These are phyloP conservation scores for Acipenser oxyrinchus DNA, from an alignment of 2,797 vertebrate genomes.

Conservation along the genomic window DNA sequence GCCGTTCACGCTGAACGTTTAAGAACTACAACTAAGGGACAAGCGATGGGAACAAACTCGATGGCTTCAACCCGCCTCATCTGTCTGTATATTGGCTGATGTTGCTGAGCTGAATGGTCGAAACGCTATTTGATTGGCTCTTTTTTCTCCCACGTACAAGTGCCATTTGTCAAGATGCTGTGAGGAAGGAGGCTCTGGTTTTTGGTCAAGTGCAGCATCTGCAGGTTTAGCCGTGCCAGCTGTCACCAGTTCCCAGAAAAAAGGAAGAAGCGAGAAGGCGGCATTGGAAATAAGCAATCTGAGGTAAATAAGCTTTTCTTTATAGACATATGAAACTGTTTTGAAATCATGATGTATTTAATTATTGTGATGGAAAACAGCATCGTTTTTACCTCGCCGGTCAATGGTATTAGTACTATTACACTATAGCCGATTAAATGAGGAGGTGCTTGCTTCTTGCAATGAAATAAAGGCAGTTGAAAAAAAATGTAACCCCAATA, in stretches of 20 bases:
- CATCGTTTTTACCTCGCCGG: no score
- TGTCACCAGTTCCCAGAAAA: slow-evolving; percentile 10
- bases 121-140: slow-evolving; percentile 49
- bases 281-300: no score
- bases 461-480: slow-evolving; percentile 4
- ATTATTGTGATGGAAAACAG: no score
- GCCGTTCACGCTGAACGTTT: no score
- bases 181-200: slow-evolving; percentile 30
- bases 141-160: slow-evolving; percentile 23
- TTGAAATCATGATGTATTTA: no score
- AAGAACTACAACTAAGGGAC: no score
- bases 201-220: slow-evolving; percentile 56
- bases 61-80: slow-evolving; percentile 42
- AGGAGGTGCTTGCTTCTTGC: not conserved
- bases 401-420: no score
- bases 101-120: slow-evolving; percentile 26
- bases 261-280: no score
- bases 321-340: no score
- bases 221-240: slow-evolving; percentile 15
- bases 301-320: no score
- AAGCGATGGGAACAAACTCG: slow-evolving; percentile 38
- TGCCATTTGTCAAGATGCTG: slow-evolving; percentile 39
- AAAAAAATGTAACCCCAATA: not conserved
- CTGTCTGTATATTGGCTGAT: slow-evolving; percentile 45
- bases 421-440: no score